phyloP scores from a whole-genome alignment of 2,888 invertebrate species.

The Clunio marinus region DNA sequence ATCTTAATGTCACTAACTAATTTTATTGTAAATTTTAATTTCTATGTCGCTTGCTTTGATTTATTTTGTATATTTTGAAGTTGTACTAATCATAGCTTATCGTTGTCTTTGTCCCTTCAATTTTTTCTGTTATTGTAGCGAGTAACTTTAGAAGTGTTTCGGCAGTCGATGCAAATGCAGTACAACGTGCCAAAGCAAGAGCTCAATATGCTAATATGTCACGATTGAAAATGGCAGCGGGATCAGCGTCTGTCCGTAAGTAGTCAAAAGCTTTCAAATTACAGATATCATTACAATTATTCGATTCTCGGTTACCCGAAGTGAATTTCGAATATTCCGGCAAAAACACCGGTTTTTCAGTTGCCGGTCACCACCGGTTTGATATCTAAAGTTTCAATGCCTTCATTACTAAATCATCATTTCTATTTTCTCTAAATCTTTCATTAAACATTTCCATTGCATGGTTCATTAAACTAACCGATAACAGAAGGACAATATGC shows the following conservation, averaged over 20 bases:
- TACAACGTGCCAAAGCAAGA: slow-evolving; percentile 78
- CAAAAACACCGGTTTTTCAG: no score
- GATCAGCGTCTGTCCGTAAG: slow-evolving; percentile 69
- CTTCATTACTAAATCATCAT: neutral
- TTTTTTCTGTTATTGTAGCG: slow-evolving; percentile 41
- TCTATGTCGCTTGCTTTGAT: neutral
- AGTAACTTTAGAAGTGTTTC: slow-evolving; percentile 77
- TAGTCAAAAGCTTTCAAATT: slow-evolving; percentile 47
- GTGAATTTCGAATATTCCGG: no score
- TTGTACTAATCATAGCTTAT: slow-evolving; percentile 4
- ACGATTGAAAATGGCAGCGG: slow-evolving; percentile 65
- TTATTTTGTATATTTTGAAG: neutral
- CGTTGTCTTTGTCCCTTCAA: neutral
- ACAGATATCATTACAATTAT: no score
- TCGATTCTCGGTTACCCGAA: no score
- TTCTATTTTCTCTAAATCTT: neutral
- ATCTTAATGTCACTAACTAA: neutral
- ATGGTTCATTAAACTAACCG: slow-evolving; percentile 1
- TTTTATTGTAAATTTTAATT: neutral
- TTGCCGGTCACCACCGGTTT: neutral
- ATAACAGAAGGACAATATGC: slow-evolving; percentile 60
- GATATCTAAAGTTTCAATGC: neutral
- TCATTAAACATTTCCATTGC: neutral
- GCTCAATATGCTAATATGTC: slow-evolving; percentile 78
- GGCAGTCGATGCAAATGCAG: slow-evolving; percentile 89